These are phyloP conservation scores for Esperia sulphurella DNA, from an alignment of 2,888 invertebrate genomes.

Conservation along the genomic window DNA sequence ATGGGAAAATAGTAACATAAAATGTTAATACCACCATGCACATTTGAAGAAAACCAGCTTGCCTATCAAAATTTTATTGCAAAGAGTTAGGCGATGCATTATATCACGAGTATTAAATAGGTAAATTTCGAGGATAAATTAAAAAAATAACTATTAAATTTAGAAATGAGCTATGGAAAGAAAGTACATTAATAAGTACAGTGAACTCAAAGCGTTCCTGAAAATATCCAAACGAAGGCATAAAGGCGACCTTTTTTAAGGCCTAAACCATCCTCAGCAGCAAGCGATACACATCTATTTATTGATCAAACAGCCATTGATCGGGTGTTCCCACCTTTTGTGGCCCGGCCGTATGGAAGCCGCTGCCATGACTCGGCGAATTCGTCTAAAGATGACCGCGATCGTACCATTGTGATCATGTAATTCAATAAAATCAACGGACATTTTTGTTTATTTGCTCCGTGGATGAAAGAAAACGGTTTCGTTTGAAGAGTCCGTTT, in stretches of 20 bases:
- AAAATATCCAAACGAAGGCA: background rate
- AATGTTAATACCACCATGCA: too few relatives aligned
- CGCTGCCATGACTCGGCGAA: slow-evolving; percentile 53
- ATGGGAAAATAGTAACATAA: too few relatives aligned
- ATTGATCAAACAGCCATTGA: slow-evolving; percentile 75
- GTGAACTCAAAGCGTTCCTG: too few relatives aligned
- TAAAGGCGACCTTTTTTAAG: background rate
- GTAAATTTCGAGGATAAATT: too few relatives aligned
- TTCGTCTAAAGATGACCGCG: slow-evolving; percentile 33
- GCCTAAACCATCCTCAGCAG: slow-evolving; percentile 1
- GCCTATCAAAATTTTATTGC: too few relatives aligned
- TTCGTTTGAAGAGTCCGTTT: background rate
- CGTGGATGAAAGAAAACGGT: slow-evolving; percentile 1
- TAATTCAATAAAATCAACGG: slow-evolving; percentile 78
- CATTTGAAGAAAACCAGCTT: too few relatives aligned
- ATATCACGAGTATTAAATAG: too few relatives aligned
- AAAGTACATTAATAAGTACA: too few relatives aligned
- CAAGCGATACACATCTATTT: slow-evolving; percentile 53
- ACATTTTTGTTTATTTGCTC: slow-evolving; percentile 72
- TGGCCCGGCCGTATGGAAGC: slow-evolving; percentile 55
- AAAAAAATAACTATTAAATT: too few relatives aligned
- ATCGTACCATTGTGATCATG: slow-evolving; percentile 68
- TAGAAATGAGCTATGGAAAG: too few relatives aligned
- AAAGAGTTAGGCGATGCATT: too few relatives aligned
- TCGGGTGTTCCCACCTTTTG: slow-evolving; percentile 75